phyloP scores from a whole-genome alignment of 1,140 invertebrate genomes.

The Brachionus asplanchnoidis region DNA sequence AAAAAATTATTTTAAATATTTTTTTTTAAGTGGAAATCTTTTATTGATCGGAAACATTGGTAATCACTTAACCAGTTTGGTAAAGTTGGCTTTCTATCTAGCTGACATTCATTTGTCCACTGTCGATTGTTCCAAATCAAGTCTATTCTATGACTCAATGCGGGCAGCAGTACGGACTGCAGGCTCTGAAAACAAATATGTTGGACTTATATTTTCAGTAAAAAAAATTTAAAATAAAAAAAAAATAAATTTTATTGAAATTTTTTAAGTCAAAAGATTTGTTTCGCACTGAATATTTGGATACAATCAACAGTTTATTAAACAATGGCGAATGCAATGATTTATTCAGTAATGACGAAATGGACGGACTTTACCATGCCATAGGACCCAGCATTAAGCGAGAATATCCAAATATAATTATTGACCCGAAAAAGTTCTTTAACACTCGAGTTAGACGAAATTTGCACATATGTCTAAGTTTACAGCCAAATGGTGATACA shows the following conservation, averaged over 20 bases:
- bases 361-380: conserved; percentile 55
- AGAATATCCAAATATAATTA: conserved; percentile 50
- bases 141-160: conserved; percentile 56
- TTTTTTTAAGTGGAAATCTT: conserved; percentile 52
- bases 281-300: conserved; percentile 51
- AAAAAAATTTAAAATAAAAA: not conserved
- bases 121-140: conserved; percentile 52
- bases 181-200: conserved; percentile 53
- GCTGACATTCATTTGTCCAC: conserved; percentile 51
- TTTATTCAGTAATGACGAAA: conserved; percentile 57
- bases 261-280: conserved; percentile 50
- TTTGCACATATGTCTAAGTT: conserved; percentile 54
- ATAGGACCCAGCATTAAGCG: conserved; percentile 54
- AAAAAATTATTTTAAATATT: not conserved
- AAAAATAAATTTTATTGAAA: not conserved
- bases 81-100: conserved; percentile 53
- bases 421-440: conserved; percentile 56
- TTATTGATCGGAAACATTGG: conserved; percentile 54
- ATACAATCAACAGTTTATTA: conserved; percentile 55
- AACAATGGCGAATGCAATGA: conserved; percentile 55
- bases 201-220: conserved; percentile 52
- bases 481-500: conserved; percentile 51
- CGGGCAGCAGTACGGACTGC: conserved; percentile 52
- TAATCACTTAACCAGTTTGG: conserved; percentile 52
- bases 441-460: conserved; percentile 54